Conservation (phyloP, 2,888 invertebrate genomes). For the Therioaphis trifolii region DNA sequence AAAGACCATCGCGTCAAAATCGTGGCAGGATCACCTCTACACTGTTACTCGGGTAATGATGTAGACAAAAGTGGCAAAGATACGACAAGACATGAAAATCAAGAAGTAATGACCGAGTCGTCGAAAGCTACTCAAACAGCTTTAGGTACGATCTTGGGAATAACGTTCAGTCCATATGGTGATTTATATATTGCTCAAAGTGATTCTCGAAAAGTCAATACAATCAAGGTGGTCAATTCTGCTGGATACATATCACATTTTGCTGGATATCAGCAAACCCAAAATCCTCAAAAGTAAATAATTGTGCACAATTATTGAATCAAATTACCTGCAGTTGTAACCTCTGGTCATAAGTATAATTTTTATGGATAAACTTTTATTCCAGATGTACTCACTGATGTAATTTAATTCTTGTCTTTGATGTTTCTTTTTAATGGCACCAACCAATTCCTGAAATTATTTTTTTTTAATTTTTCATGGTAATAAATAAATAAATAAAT, state of each 20-base stretch:
- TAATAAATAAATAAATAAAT: no score
- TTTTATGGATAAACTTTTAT: no score
- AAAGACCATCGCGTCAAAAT: constrained; percentile 92
- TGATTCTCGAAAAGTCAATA: constrained; percentile 86
- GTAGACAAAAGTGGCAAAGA: constrained; percentile 62
- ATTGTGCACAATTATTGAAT: background rate
- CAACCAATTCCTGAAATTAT: no score
- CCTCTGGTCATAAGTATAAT: no score
- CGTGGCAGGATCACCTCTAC: constrained; percentile 93
- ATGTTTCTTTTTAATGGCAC: no score
- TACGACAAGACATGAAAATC: constrained; percentile 24
- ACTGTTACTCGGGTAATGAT: constrained; percentile 78
- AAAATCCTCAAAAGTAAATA: constrained; percentile 66
- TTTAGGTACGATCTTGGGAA: constrained; percentile 86
- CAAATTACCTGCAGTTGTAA: no score
- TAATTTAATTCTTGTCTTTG: no score
- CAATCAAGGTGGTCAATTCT: constrained; percentile 85
- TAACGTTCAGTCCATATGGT: constrained; percentile 91
- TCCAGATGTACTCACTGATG: no score
- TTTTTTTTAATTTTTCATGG: no score
- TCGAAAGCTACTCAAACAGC: constrained; percentile 72
- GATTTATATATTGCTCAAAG: constrained; percentile 94
- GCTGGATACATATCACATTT: constrained; percentile 91
- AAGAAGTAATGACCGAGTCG: constrained; percentile 57
- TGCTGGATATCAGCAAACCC: constrained; percentile 82